Conservation (phyloP, 2,888 invertebrate species). For the Oligia strigilis region DNA sequence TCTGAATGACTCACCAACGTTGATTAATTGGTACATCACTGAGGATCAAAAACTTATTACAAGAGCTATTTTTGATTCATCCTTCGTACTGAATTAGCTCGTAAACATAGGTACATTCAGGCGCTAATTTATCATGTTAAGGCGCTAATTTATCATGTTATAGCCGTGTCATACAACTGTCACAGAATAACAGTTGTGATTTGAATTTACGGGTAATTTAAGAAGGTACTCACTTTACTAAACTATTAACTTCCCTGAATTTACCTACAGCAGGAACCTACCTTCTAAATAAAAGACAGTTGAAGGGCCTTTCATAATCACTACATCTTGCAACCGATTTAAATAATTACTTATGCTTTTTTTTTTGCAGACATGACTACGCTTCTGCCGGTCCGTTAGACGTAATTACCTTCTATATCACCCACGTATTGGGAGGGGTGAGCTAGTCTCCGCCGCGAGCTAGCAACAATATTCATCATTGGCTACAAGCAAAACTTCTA, state of each 20-base stretch:
- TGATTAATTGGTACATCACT: slow-evolving; percentile 62
- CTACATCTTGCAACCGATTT: neutral
- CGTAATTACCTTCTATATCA: neutral
- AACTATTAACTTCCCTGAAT: neutral
- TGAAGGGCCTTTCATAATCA: neutral
- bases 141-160: neutral
- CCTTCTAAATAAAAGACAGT: neutral
- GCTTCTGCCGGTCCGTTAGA: neutral
- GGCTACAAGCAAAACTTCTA: neutral
- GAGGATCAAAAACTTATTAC: slow-evolving; percentile 38
- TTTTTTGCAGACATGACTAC: neutral
- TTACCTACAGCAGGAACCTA: neutral
- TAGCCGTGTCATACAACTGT: neutral
- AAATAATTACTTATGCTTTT: neutral
- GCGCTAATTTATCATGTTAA: neutral
- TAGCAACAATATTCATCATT: slow-evolving; percentile 16
- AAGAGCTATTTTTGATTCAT: neutral
- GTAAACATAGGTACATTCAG: neutral
- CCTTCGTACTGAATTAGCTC: slow-evolving; percentile 9
- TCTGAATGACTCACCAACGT: slow-evolving; percentile 56
- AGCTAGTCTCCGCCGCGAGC: neutral
- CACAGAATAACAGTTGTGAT: neutral
- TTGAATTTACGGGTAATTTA: neutral
- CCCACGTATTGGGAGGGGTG: neutral
- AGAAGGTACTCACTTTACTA: neutral